Conservation (phyloP, 1,140 invertebrate genomes). For the Apis mellifera region DNA sequence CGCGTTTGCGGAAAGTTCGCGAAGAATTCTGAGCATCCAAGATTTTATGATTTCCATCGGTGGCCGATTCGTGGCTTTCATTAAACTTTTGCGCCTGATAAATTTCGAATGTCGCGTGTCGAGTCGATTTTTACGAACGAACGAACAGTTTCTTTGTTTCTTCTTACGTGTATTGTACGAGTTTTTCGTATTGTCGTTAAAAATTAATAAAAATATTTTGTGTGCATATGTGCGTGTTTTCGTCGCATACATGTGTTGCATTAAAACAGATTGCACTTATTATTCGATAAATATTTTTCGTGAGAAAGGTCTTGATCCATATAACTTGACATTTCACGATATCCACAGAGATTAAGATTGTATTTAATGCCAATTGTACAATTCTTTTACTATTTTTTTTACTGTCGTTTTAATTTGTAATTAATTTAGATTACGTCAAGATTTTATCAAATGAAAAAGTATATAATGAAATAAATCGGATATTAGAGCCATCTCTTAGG, state of each 20-base stretch:
- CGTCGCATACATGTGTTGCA: not conserved
- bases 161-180: no score
- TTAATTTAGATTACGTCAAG: no score
- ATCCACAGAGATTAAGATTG: slow-evolving; percentile 21
- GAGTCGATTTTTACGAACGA: not conserved
- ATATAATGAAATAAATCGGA: no score
- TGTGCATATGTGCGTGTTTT: not conserved
- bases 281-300: slow-evolving; percentile 14
- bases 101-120: not conserved
- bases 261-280: not conserved
- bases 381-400: not conserved
- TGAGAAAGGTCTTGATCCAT: slow-evolving; percentile 38
- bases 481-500: no score
- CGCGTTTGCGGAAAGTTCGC: not conserved
- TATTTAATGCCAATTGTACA: not conserved
- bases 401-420: not conserved
- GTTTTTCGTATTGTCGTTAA: not conserved
- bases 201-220: not conserved
- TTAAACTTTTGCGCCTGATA: slow-evolving; percentile 5
- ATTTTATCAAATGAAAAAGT: no score
- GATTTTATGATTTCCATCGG: not conserved
- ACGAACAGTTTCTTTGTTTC: no score
- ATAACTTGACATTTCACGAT: slow-evolving; percentile 34
- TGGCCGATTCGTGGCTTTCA: not conserved
- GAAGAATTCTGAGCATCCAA: not conserved